Conservation (phyloP, 2,888 invertebrate species). For the Euproctis similis region DNA sequence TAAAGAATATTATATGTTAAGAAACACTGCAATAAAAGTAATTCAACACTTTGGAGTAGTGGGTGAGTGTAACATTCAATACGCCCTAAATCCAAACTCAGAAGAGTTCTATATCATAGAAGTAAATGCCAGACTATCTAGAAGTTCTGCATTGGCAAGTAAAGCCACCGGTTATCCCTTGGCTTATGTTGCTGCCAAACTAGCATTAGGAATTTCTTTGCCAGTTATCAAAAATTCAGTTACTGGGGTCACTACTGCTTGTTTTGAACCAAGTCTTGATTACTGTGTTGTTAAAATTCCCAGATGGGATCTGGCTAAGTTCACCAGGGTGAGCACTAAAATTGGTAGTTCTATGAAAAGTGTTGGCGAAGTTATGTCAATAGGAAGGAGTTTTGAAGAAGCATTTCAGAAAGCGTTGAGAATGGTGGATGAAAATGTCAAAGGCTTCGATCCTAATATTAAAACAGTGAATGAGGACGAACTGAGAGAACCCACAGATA, state of each 20-base stretch:
- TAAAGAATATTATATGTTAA: conserved; percentile 94
- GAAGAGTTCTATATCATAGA: conserved; percentile 95
- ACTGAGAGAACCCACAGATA: conserved; percentile 94
- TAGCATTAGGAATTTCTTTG: conserved; percentile 90
- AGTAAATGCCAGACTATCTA: conserved; percentile 97
- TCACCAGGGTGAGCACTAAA: conserved; percentile 95
- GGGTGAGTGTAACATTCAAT: conserved; percentile 99
- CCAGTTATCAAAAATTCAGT: conserved; percentile 95
- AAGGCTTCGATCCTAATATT: conserved; percentile 94
- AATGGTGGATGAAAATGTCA: conserved; percentile 97
- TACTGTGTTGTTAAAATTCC: conserved; percentile 99
- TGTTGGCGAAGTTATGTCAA: conserved; percentile 99
- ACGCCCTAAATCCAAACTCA: conserved; percentile 94
- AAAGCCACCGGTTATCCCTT: conserved; percentile 99
- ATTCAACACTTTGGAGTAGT: conserved; percentile 96
- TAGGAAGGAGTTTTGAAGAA: conserved; percentile 98
- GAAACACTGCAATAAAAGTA: conserved; percentile 96
- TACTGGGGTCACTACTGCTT: conserved; percentile 96
- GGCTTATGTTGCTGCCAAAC: conserved; percentile 98
- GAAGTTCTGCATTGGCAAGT: conserved; percentile 98
- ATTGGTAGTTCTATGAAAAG: conserved; percentile 99
- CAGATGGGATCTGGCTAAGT: conserved; percentile 98
- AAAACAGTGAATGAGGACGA: conserved; percentile 87
- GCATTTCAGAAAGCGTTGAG: conserved; percentile 98
- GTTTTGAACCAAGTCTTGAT: conserved; percentile 99